Evolutionary conservation across 2,797 vertebrate species (phyloP), one percentile per base, ranked within the genome.

Genomic region (Malurus splendens): DNA sequence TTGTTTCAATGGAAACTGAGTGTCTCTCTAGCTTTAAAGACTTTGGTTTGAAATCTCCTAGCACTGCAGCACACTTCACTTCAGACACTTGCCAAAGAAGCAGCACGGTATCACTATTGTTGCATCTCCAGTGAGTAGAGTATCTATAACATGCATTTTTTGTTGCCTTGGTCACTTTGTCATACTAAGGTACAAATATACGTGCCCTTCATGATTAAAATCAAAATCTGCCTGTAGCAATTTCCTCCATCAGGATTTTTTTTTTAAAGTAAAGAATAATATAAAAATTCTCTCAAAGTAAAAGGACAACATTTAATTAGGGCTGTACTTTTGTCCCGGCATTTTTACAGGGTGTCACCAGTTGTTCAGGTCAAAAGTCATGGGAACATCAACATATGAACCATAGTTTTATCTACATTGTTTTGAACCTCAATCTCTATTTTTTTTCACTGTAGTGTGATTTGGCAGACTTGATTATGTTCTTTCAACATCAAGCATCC

Each of bases 391-490:
- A 93, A 83, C 30, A 87, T 36, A 67, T 2, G 5, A 87, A 70
- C 41, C 33, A 32, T 23, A n/a, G 55, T 23, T 83, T 91, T 68
- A 60, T 75, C 50, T 85, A 36, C 48, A 47, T n/a, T 89, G 14
- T 65, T 95, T 86, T 90, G 82, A 84, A 82, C 27, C 36, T 80
- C 28, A 68, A 76, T 92, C 65, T 92, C 44, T 91, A 4, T 81
- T 89, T 95, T 94, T 94, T 94, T 90, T 89, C 92, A 93, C 70
- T 64, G 61, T 28, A 75, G 11, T 56, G 42, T 33, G 47, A 85
- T 64, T 55, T 93, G 87, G 64, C 48, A 82, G 18, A 18, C 45
- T 55, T 79, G 27, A 50, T 68, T 77, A 48, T 61, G 23, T 51
- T 87, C 42, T 82, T 93, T 87, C 80, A 81, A 68, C 48, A 78